A percentile compares a stretch with the other conserved stretches of the same genome.
Conservation (phyloP, 2,888 invertebrate genomes). For the Conops quadrifasciatus region DNA sequence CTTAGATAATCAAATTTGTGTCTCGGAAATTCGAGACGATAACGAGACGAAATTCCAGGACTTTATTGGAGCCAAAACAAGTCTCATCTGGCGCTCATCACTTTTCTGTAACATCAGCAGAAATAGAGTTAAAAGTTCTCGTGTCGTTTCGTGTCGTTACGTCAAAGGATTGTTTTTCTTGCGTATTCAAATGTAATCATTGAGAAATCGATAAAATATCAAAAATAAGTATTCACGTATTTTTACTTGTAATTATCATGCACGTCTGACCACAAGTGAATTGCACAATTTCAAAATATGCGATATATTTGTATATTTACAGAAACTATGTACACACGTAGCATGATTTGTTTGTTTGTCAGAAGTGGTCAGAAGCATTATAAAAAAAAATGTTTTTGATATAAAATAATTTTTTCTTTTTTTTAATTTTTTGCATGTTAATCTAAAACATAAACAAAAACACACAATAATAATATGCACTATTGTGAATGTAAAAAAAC, state of each 20-base stretch:
- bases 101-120: too few relatives aligned
- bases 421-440: slow-evolving; percentile 32
- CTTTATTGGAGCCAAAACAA: too few relatives aligned
- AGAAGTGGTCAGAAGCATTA: not conserved
- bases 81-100: too few relatives aligned
- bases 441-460: slow-evolving; percentile 20
- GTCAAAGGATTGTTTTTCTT: too few relatives aligned
- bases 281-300: not conserved
- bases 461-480: slow-evolving; percentile 26
- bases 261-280: slow-evolving; percentile 1
- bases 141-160: too few relatives aligned
- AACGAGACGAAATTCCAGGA: too few relatives aligned
- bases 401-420: slow-evolving; percentile 5
- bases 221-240: not conserved
- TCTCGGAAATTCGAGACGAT: too few relatives aligned
- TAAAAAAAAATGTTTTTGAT: not conserved
- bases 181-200: too few relatives aligned
- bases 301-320: not conserved
- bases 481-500: slow-evolving; percentile 2
- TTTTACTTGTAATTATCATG: too few relatives aligned
- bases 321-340: not conserved
- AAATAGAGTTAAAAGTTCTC: too few relatives aligned
- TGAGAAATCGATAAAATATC: not conserved
- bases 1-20: too few relatives aligned
- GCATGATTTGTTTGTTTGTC: not conserved